phyloP scores from a whole-genome alignment of 2,888 invertebrate species.

The Aphodius granarius region DNA sequence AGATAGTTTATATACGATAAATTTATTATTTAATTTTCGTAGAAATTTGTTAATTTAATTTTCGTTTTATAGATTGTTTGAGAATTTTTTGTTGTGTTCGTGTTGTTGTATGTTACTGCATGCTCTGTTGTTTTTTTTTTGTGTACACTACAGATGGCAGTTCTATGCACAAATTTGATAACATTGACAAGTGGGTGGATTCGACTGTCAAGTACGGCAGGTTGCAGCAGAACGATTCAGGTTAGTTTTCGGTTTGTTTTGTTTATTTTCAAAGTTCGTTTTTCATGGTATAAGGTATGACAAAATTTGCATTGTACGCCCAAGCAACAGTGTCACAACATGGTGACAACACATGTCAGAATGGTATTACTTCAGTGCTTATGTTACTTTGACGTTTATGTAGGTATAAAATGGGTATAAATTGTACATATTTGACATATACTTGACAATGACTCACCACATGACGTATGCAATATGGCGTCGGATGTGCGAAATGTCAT shows the following conservation, averaged over 20 bases:
- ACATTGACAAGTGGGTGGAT: constrained; percentile 49
- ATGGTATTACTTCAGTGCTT: no score
- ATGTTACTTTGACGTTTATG: no score
- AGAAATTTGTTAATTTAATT: neutral
- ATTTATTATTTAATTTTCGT: no score
- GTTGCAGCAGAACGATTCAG: constrained; percentile 45
- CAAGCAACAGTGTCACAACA: no score
- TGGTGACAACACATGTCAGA: no score
- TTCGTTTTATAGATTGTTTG: neutral
- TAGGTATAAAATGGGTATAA: no score
- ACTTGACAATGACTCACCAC: no score
- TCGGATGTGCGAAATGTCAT: no score
- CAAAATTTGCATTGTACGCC: neutral
- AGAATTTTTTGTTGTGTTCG: neutral
- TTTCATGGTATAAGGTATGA: neutral
- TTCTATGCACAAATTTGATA: constrained; percentile 32
- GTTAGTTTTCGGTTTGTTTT: constrained; percentile 39
- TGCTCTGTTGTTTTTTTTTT: constrained; percentile 13
- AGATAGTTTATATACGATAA: no score
- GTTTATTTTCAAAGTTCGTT: constrained; percentile 4
- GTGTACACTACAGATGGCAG: constrained; percentile 29
- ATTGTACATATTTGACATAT: no score
- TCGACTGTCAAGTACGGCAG: constrained; percentile 46
- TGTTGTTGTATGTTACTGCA: constrained; percentile 8
- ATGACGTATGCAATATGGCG: no score